phyloP scores from a whole-genome alignment of 2,797 vertebrate genomes.

The Apodemus agrarius region DNA sequence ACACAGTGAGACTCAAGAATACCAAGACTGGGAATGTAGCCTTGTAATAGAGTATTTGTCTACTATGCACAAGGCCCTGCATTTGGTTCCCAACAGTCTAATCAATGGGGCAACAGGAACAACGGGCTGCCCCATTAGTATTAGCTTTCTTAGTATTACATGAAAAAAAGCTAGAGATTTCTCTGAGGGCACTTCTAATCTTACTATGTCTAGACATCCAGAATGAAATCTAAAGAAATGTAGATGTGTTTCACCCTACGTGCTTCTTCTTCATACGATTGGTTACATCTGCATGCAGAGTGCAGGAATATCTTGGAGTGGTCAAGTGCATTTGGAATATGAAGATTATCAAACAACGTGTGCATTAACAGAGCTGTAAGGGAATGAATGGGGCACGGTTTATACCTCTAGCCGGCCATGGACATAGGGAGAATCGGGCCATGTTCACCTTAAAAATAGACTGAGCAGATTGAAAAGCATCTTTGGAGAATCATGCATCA shows the following conservation, averaged over 20 bases:
- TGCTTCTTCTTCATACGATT: background rate
- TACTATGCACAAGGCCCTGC: background rate
- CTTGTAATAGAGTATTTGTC: background rate
- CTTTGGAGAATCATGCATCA: background rate
- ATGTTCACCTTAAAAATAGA: background rate
- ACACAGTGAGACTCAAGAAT: background rate
- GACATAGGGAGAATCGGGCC: constrained; percentile 14
- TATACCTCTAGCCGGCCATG: background rate
- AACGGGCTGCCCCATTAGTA: too few relatives aligned
- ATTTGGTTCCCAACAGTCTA: background rate
- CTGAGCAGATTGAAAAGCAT: background rate
- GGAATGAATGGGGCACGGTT: background rate
- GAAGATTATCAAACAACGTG: background rate
- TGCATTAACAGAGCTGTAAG: background rate
- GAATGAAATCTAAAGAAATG: background rate
- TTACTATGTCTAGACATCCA: background rate
- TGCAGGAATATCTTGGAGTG: background rate
- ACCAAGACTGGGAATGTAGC: background rate
- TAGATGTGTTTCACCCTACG: background rate
- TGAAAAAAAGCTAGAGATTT: background rate
- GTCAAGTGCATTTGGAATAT: background rate
- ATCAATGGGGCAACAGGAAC: background rate
- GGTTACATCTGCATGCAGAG: background rate
- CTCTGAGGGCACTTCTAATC: background rate
- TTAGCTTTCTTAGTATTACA: background rate